Base-by-base conservation (phyloP, 2,113 vertebrate species). In the Rhabdornis inornatus region DNA sequence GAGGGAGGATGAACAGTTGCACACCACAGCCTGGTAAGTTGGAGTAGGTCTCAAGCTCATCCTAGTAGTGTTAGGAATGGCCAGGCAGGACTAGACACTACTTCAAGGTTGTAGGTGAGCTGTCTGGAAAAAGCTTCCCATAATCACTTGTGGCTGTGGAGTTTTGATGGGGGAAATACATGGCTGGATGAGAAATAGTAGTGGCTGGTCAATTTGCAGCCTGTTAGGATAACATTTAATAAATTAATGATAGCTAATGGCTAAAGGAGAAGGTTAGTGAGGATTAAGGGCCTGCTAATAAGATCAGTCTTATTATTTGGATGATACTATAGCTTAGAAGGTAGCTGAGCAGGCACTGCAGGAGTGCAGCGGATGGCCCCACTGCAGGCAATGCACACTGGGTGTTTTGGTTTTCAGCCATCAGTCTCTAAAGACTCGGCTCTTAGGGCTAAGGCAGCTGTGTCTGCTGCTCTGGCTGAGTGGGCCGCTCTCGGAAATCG, bases 391-490 rank as follows among this genome's bases (percentile, higher is more conserved):
- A 0, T 6, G 40, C 21, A 15, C 20, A 2, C 35, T 14, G 37
- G 9, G 19, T 57, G 5, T 31, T 75, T 0, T 4, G 23, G 40
- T 47, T 61, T 17, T 10, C 4, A 16, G 74, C 9, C 11, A 5
- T 0, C 18, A 25, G 8, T 37, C 11, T 45, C 22, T 7, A 1
- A 24, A 57, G 37, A 19, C 11, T 30, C 11, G 1, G 9, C 52
- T 37, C 37, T 55, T 15, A 7, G 66, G 47, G 22, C 7, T 33
- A 2, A 79, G 17, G 42, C 15, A 37, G 35, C 47, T 25, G 3
- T 27, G 5, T 4, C 39, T 17, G 9, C 60, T 24, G 16, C 52
- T 42, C 60, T 8, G 4, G 24, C 0, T 0, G 2, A 24, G 10
- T 5, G 5, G 50, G 17, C 40, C 0, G 1, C 70, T 12, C 25